These are phyloP conservation scores for Philopotamus ludificatus DNA, from an alignment of 1,140 invertebrate genomes.

Conservation along the genomic window DNA sequence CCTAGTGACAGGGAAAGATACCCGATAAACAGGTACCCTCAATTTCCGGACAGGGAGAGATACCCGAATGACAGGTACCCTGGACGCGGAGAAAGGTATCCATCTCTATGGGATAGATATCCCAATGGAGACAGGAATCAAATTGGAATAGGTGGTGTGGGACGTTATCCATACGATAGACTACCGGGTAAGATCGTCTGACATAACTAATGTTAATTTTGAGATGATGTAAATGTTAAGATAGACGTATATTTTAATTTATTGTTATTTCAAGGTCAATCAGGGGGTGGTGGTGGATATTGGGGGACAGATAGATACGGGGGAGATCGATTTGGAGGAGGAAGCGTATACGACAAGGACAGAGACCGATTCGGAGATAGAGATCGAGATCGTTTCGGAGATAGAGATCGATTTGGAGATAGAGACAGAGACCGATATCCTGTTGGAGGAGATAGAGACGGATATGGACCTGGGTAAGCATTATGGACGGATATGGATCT, in stretches of 20 bases:
- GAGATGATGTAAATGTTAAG: neutral
- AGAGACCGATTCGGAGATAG: constrained; percentile 37
- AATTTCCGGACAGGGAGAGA: constrained; percentile 52
- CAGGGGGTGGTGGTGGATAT: constrained; percentile 27
- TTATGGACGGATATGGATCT: neutral
- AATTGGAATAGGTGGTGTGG: constrained; percentile 37
- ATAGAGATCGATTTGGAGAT: constrained; percentile 39
- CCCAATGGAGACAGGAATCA: constrained; percentile 48
- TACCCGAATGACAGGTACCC: constrained; percentile 49
- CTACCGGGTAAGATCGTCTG: constrained; percentile 29
- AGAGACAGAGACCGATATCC: constrained; percentile 16
- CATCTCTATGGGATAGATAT: constrained; percentile 54
- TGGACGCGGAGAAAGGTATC: constrained; percentile 50
- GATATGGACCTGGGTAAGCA: constrained; percentile 27
- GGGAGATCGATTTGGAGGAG: constrained; percentile 37
- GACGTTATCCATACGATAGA: constrained; percentile 45
- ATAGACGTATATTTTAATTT: neutral
- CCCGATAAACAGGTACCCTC: constrained; percentile 46
- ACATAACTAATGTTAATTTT: constrained; percentile 7
- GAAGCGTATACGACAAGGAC: constrained; percentile 37
- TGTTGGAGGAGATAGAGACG: constrained; percentile 42
- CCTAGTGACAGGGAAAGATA: constrained; percentile 42
- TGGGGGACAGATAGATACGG: constrained; percentile 41
- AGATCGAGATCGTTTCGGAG: constrained; percentile 19
- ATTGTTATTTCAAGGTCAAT: constrained; percentile 23